Conservation (phyloP, 2,888 invertebrate genomes). For the Apocheima hispidaria region DNA sequence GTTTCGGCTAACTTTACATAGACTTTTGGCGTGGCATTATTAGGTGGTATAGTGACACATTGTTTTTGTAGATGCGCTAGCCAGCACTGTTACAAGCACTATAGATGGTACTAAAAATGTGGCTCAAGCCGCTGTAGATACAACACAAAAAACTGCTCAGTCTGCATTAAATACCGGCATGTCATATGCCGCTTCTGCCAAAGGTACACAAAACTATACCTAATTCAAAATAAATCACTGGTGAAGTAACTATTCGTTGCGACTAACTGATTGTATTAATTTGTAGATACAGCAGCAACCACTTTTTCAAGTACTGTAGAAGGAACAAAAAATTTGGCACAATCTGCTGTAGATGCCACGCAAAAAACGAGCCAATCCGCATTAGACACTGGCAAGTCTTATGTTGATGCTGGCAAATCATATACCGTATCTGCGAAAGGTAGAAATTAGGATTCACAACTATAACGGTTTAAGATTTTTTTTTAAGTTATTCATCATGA, state of each 20-base stretch:
- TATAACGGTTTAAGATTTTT: no score
- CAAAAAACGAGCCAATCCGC: constrained; percentile 65
- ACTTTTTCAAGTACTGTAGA: constrained; percentile 60
- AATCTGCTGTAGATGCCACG: constrained; percentile 60
- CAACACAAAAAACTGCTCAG: constrained; percentile 63
- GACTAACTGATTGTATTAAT: constrained; percentile 25
- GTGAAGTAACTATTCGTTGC: constrained; percentile 22
- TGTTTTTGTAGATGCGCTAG: constrained; percentile 67
- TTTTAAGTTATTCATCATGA: no score
- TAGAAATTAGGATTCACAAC: no score
- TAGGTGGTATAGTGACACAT: no score
- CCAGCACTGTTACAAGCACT: constrained; percentile 59
- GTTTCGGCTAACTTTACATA: no score
- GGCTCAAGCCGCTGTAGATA: constrained; percentile 60
- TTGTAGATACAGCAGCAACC: constrained; percentile 70
- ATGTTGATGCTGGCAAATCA: constrained; percentile 59
- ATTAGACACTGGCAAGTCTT: constrained; percentile 58
- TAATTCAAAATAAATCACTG: constrained; percentile 33
- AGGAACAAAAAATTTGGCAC: constrained; percentile 61
- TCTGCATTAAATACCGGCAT: constrained; percentile 59
- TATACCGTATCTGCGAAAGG: constrained; percentile 64
- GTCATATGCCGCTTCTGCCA: constrained; percentile 61
- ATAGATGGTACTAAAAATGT: constrained; percentile 62
- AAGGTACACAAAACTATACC: constrained; percentile 48
- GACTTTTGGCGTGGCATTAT: no score